Percentiles rank a stretch among this genome's conserved stretches.
These are phyloP conservation scores for Scaptomyza hsui DNA, from an alignment of 1,140 invertebrate species.

Conservation along the genomic window DNA sequence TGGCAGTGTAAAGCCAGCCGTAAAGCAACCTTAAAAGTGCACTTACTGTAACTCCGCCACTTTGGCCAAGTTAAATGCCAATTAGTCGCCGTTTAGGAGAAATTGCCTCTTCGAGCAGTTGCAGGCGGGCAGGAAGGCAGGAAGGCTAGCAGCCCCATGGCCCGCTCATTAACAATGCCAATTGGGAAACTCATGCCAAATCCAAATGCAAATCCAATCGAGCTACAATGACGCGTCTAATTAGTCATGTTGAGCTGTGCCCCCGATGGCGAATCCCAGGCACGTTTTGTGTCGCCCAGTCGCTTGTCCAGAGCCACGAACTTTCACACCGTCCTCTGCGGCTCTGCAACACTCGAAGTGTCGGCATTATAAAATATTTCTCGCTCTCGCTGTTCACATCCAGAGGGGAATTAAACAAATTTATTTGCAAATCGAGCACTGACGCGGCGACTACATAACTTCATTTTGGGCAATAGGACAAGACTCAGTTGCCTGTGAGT, in stretches of 20 bases:
- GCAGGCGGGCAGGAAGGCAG: background rate
- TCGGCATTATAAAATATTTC: slow-evolving; percentile 75
- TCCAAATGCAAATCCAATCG: slow-evolving; percentile 75
- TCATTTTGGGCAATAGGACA: slow-evolving; percentile 62
- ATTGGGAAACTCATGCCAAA: slow-evolving; percentile 64
- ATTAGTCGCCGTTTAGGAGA: slow-evolving; percentile 65
- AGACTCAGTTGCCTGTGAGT: slow-evolving; percentile 15
- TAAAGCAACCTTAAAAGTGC: slow-evolving; percentile 57
- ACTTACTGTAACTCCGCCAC: slow-evolving; percentile 45
- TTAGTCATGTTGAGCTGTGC: slow-evolving; percentile 63
- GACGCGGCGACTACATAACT: slow-evolving; percentile 53
- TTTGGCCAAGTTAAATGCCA: slow-evolving; percentile 68
- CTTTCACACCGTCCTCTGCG: slow-evolving; percentile 35
- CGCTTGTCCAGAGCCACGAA: slow-evolving; percentile 9
- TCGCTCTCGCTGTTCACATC: slow-evolving; percentile 45
- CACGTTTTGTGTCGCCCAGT: slow-evolving; percentile 48
- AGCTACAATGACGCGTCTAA: slow-evolving; percentile 76
- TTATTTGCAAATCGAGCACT: slow-evolving; percentile 70
- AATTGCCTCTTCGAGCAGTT: slow-evolving; percentile 10
- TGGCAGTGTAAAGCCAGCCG: slow-evolving; percentile 6
- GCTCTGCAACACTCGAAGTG: slow-evolving; percentile 20
- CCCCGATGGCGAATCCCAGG: slow-evolving; percentile 48
- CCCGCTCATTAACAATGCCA: slow-evolving; percentile 67
- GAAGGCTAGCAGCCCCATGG: background rate
- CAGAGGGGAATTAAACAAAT: slow-evolving; percentile 77